phyloP scores from a whole-genome alignment of 1,140 invertebrate genomes.

The Luehdorfia chinensis region DNA sequence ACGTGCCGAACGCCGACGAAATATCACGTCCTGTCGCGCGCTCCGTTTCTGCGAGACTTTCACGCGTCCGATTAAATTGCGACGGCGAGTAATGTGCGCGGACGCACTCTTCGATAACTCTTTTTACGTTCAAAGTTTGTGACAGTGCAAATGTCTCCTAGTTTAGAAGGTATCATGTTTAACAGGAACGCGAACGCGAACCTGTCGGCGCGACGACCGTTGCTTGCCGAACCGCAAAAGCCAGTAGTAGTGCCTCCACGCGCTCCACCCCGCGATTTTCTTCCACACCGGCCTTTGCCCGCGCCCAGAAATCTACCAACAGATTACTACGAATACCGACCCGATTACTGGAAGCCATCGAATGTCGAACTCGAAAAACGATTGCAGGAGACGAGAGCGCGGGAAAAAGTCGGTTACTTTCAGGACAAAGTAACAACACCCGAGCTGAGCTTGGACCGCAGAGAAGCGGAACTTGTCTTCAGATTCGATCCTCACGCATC shows the following conservation, averaged over 20 bases:
- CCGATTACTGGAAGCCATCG: constrained; percentile 66
- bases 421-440: constrained; percentile 67
- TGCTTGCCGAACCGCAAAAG: constrained; percentile 69
- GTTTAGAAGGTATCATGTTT: constrained; percentile 71
- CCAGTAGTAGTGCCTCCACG: constrained; percentile 62
- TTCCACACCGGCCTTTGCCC: constrained; percentile 49
- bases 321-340: constrained; percentile 53
- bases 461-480: constrained; percentile 67
- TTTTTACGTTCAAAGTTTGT: constrained; percentile 37
- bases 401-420: constrained; percentile 69
- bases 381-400: constrained; percentile 59
- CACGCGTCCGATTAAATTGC: constrained; percentile 46
- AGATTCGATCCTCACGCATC: constrained; percentile 68
- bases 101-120: constrained; percentile 53
- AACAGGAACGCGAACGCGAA: constrained; percentile 71
- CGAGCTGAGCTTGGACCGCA: constrained; percentile 61
- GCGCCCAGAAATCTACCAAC: constrained; percentile 44
- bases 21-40: constrained; percentile 29
- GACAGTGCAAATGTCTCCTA: constrained; percentile 73
- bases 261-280: constrained; percentile 61
- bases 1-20: constrained; percentile 29
- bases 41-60: constrained; percentile 43
- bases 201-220: constrained; percentile 67
- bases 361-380: constrained; percentile 71
- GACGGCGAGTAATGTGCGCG: constrained; percentile 62